Base-by-base conservation (phyloP, 1,140 invertebrate genomes). In the Hylyphantes graminicola region DNA sequence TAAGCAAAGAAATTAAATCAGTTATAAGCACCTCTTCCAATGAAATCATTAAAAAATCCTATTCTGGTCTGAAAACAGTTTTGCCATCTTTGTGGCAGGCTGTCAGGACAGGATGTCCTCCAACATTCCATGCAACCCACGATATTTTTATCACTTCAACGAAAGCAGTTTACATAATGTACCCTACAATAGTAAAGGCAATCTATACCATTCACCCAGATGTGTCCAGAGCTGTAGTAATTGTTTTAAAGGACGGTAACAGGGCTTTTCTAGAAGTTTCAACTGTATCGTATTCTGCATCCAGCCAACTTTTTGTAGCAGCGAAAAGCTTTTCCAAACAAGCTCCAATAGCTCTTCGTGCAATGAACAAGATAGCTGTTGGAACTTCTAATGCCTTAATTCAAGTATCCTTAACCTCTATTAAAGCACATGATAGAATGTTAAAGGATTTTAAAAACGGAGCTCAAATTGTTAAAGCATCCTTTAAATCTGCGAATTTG, bases 181-280 rank as follows among this genome's bases (percentile, higher is more conserved):
- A 67, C 50, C 80, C 80, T 0, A 51, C 21, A 35, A 48, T 83
- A 13, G 51, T 74, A 6, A 48, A 67, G 21, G 72, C 70, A 48
- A 59, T 53, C 17, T n/a, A 55, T 3, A 21, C 13, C 11, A 17
- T 75, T 21, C 55, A 15, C 1, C 80, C 80, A 9, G 80, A 57
- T n/a, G 2, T 83, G 12, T n/a, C 13, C 17, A 19, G 50, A 73
- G 51, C 59, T 2, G 7, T 83, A 5, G 6, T 65, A 11, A 53
- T 83, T 11, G 59, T 83, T 12, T 13, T 83, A 0, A 11, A 50
- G 9, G 80, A 83, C 57, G 57, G 72, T 48, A 83, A 63, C 15
- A 65, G 67, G 5, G 80, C 72, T 17, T 35, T 61, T 50, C 7
- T 75, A 11, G 80, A 74, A 74, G 72, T 83, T 48, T 13, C 21